Percentiles rank a stretch among this genome's conserved stretches.
These are phyloP conservation scores for Lutraria rhynchaena DNA, from an alignment of 1,140 invertebrate species.

Conservation along the genomic window DNA sequence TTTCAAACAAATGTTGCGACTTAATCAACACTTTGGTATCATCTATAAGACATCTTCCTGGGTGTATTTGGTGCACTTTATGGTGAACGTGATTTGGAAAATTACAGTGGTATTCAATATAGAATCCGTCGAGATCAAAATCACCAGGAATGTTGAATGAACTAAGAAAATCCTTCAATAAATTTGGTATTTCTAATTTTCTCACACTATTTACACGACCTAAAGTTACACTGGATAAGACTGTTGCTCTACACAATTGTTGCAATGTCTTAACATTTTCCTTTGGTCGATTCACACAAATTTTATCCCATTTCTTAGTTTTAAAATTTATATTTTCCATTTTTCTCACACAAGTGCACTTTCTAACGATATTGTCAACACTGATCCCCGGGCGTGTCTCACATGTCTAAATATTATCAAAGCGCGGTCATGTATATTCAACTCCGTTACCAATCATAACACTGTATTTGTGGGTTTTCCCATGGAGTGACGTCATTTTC, in stretches of 20 bases:
- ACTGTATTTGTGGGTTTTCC: slow-evolving; percentile 43
- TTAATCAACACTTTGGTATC: slow-evolving; percentile 68
- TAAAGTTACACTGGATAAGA: slow-evolving; percentile 62
- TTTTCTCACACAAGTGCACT: slow-evolving; percentile 4
- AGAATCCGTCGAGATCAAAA: slow-evolving; percentile 66
- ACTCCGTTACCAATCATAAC: slow-evolving; percentile 44
- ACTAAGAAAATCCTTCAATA: slow-evolving; percentile 64
- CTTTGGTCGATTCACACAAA: slow-evolving; percentile 2
- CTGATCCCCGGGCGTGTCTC: slow-evolving; percentile 33
- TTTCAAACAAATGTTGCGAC: slow-evolving; percentile 56
- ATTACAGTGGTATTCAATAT: slow-evolving; percentile 71
- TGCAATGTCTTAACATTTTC: slow-evolving; percentile 63
- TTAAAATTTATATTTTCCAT: slow-evolving; percentile 36
- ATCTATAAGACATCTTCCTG: slow-evolving; percentile 66
- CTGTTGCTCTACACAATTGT: slow-evolving; percentile 63
- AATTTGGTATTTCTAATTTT: slow-evolving; percentile 64
- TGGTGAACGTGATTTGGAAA: slow-evolving; percentile 73
- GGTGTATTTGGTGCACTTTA: slow-evolving; percentile 70
- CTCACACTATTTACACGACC: slow-evolving; percentile 62
- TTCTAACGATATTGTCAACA: slow-evolving; percentile 50
- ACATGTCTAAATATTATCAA: slow-evolving; percentile 28
- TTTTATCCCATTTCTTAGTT: slow-evolving; percentile 23
- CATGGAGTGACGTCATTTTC: slow-evolving; percentile 52
- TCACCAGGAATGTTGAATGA: slow-evolving; percentile 68
- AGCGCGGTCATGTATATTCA: slow-evolving; percentile 44